A percentile compares a stretch with the other conserved stretches of the same genome.
These are phyloP conservation scores for Ormia ochracea DNA, from an alignment of 2,888 invertebrate genomes.

Conservation along the genomic window DNA sequence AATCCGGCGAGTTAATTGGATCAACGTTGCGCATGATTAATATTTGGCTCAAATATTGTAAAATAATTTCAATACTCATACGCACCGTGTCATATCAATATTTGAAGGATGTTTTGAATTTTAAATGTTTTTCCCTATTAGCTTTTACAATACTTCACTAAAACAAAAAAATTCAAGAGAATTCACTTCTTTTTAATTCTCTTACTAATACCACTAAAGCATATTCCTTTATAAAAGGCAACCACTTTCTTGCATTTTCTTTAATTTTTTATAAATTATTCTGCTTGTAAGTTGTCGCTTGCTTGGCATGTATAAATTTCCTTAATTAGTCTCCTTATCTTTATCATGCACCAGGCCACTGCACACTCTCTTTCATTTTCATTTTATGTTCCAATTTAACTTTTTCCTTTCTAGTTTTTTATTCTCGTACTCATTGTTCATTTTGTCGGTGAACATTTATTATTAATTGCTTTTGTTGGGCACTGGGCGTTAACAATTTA, in stretches of 20 bases:
- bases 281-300: neutral
- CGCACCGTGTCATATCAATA: neutral
- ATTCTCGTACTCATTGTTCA: neutral
- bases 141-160: no score
- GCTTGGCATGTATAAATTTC: conserved; percentile 20
- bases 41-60: neutral
- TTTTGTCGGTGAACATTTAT: conserved; percentile 42
- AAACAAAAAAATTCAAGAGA: no score
- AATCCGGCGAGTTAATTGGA: no score
- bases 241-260: neutral
- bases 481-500: conserved; percentile 40
- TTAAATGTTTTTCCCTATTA: no score
- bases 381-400: conserved; percentile 30
- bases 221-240: neutral
- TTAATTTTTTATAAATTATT: neutral
- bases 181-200: no score
- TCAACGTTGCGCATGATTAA: conserved; percentile 18
- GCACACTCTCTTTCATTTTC: conserved; percentile 26
- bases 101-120: neutral
- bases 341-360: conserved; percentile 54
- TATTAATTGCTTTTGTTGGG: conserved; percentile 50
- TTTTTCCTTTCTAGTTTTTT: neutral
- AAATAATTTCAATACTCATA: conserved; percentile 21
- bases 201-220: neutral
- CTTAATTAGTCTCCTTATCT: conserved; percentile 57